Base-by-base conservation (phyloP, 1,140 invertebrate species). In the Heterodera carotae region DNA sequence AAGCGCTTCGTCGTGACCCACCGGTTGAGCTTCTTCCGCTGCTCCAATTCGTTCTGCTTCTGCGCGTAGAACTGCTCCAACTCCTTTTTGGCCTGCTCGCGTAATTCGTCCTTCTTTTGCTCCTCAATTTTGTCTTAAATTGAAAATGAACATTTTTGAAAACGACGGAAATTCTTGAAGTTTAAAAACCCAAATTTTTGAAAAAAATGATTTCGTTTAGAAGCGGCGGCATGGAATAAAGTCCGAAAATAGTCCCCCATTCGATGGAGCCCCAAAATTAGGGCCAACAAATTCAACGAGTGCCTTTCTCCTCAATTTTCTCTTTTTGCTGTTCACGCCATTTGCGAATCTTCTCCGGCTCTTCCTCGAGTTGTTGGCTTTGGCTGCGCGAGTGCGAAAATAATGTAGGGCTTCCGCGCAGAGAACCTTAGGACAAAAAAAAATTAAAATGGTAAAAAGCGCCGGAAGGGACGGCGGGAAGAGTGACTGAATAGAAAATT, bases 331-430 rank as follows among this genome's bases (percentile, higher is more conserved):
- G 27, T 56, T 83, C 79, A 36, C 82, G 75, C 82, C 82, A 83
- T 72, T 85, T 85, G 29, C 69, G 85, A 59, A 83, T 85, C 2
- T 86, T 83, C 48, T 83, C 82, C 0, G 84, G 84, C 34, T 83
- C 82, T 33, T 85, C 82, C 15, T 80, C 48, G 36, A 12, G 74
- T 33, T 77, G 76, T 48, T 33, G 39, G 74, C 48, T 59, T 29
- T 76, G 75, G 66, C 75, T 78, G 36, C 78, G 78, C 72, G 78
- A 69, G 27, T 69, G 33, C 2, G 56, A 66, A 39, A 48, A 34
- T 18, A n/a, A 22, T 3, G n/a, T n/a, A n/a, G 43, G 69, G 27
- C 33, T 72, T 31, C 43, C 69, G 29, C 62, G 62, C 8, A 66
- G 29, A 1, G 62, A 66, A 4, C 62, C 62, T 66, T 29, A 29